Evolutionary conservation across 1,140 invertebrate genomes (phyloP).

Genomic region (Penaeus chinensis): DNA sequence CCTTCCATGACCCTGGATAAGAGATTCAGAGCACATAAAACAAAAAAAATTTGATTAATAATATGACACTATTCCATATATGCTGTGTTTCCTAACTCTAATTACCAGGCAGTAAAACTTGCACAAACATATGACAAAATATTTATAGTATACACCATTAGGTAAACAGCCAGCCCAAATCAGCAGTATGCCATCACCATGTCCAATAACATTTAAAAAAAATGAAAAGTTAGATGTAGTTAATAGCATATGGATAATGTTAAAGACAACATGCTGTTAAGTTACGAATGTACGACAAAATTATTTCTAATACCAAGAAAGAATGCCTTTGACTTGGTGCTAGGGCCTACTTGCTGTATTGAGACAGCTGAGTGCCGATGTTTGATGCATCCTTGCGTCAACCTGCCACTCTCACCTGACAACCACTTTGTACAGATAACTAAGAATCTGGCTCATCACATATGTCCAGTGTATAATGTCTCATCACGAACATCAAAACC

Average conservation of each 20-base stretch:
- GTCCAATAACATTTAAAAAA: slow-evolving; percentile 21
- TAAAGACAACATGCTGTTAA: slow-evolving; percentile 42
- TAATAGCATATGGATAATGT: slow-evolving; percentile 32
- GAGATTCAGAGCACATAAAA: neutral
- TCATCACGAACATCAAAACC: slow-evolving; percentile 5
- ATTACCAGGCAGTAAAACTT: slow-evolving; percentile 40
- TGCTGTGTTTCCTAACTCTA: neutral
- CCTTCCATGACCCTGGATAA: no score
- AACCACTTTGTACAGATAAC: slow-evolving; percentile 60
- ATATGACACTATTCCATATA: slow-evolving; percentile 13
- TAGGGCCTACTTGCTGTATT: slow-evolving; percentile 49
- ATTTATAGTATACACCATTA: slow-evolving; percentile 11
- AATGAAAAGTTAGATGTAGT: slow-evolving; percentile 44
- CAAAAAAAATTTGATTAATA: slow-evolving; percentile 2
- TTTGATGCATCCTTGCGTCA: slow-evolving; percentile 48
- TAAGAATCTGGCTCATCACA: slow-evolving; percentile 30
- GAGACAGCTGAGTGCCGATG: slow-evolving; percentile 41
- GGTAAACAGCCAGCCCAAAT: slow-evolving; percentile 50
- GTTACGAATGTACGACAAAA: neutral
- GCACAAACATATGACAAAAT: slow-evolving; percentile 30
- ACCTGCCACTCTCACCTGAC: slow-evolving; percentile 52
- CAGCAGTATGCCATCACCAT: slow-evolving; percentile 58
- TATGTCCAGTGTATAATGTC: slow-evolving; percentile 1
- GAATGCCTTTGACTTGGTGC: slow-evolving; percentile 24
- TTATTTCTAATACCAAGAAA: slow-evolving; percentile 20